These are phyloP conservation scores for Danio rerio DNA, from an alignment of 2,113 vertebrate species.

Conservation along the genomic window DNA sequence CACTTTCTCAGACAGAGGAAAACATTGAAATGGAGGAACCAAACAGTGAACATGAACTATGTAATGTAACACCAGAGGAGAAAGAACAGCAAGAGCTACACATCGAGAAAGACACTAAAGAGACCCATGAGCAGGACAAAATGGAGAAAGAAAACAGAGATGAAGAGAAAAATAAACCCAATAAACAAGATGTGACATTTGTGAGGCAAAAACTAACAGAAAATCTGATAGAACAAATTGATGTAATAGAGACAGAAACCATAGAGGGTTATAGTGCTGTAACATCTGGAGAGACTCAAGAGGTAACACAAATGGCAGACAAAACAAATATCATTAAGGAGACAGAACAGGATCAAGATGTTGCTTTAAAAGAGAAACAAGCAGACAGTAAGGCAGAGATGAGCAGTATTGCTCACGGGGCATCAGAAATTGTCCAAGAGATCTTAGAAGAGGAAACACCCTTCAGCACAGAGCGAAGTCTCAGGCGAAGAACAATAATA, in stretches of 20 bases:
- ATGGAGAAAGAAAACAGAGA: too few species aligned
- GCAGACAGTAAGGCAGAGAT: background rate
- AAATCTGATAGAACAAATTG: background rate
- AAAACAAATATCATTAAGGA: background rate
- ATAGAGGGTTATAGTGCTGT: background rate
- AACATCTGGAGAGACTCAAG: background rate
- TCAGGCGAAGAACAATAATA: conserved; percentile 21
- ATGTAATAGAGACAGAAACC: background rate
- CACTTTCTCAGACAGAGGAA: background rate
- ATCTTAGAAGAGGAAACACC: background rate
- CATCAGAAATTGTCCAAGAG: background rate
- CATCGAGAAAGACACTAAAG: too few species aligned
- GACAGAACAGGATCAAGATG: background rate
- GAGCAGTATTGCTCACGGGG: background rate
- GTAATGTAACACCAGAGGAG: too few species aligned
- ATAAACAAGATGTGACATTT: background rate
- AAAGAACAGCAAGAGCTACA: too few species aligned
- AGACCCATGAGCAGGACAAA: too few species aligned
- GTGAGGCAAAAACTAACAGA: background rate
- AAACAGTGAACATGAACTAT: background rate
- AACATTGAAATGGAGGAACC: background rate
- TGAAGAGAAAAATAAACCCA: too few species aligned
- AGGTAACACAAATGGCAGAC: background rate
- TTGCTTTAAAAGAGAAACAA: conserved; percentile 10
- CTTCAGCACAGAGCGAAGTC: conserved; percentile 12